Evolutionary conservation across 2,797 vertebrate genomes (phyloP).

Genomic region (Lithobates sylvaticus): DNA sequence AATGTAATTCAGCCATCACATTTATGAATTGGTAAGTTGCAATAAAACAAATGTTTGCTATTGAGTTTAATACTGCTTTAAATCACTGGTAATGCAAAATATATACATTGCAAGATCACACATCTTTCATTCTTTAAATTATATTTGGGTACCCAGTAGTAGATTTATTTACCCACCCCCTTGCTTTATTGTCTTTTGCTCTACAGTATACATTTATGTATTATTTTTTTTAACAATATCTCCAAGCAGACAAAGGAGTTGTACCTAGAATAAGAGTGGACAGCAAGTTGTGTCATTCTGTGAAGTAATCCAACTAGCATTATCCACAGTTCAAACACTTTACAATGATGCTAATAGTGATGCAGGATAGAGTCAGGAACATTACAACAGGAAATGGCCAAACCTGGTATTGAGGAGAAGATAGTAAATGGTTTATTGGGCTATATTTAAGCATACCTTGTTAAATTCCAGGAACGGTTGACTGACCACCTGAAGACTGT

Average conservation of each 20-base stretch:
- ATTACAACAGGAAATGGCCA: slow-evolving; percentile 56
- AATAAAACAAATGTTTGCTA: too few relatives aligned
- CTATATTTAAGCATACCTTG: slow-evolving; percentile 57
- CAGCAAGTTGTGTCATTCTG: background rate
- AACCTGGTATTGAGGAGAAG: slow-evolving; percentile 48
- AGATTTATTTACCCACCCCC: too few relatives aligned
- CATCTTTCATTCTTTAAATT: too few relatives aligned
- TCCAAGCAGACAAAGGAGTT: too few relatives aligned
- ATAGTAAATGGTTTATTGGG: slow-evolving; percentile 60
- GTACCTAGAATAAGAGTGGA: background rate
- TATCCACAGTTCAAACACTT: slow-evolving; percentile 29
- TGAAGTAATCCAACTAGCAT: slow-evolving; percentile 1
- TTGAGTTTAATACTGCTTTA: too few relatives aligned
- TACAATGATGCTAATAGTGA: slow-evolving; percentile 20
- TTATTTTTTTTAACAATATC: background rate
- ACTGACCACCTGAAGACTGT: slow-evolving; percentile 59
- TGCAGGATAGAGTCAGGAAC: slow-evolving; percentile 39
- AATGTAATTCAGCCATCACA: too few relatives aligned
- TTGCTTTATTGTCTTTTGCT: too few relatives aligned
- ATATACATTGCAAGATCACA: too few relatives aligned
- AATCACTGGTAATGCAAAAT: too few relatives aligned
- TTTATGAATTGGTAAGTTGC: too few relatives aligned
- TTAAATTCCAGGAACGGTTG: slow-evolving; percentile 59
- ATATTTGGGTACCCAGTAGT: too few relatives aligned
- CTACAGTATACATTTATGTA: too few relatives aligned